Evolutionary conservation across 2,113 vertebrate genomes (phyloP), one percentile per base, ranked within the genome.

Genomic region (Ceyx melanurus): DNA sequence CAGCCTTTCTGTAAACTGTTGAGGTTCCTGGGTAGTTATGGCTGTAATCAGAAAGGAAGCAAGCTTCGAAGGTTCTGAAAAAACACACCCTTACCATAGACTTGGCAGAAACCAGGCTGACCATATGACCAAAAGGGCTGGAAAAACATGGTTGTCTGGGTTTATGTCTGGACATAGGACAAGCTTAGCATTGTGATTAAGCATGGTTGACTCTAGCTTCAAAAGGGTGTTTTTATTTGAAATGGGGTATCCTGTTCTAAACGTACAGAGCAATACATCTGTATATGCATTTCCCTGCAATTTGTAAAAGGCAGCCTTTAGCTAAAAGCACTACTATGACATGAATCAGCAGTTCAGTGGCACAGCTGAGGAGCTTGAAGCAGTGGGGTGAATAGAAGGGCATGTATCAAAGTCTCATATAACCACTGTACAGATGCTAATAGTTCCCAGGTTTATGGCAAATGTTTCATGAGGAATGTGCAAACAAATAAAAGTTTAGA

Each of bases 191-290:
- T 42, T 61, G 23, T 75, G 67, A 93, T 92, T 93, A 66, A 89
- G 50, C 88, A 61, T 61, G 57, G 70, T 78, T 95, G 64, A 86
- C 35, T 82, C 25, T 76, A 90, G 71, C 58, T 92, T 92, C 58
- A 67, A 65, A 67, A 43, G 19, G 35, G 13, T 67, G 53, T 3
- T 66, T 85, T 86, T 76, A 33, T 54, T 81, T 92, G 42, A 72
- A 94, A 81, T 40, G 37, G 29, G 12, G 53, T 53, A 71, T 65
- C 43, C n/a, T 83, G 29, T 40, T 74, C 51, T 60, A 37, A 66
- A 84, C 35, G 11, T 71, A 40, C 18, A 23, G 48, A 86, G 51
- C 15, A 84, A 58, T 3, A 9, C 25, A 22, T 84, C 57, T 71
- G 29, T 9, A 56, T 4, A 48, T 62, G 31, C 45, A 45, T 71